Base-by-base conservation (phyloP, 2,888 invertebrate species). In the Synergus japonicus region DNA sequence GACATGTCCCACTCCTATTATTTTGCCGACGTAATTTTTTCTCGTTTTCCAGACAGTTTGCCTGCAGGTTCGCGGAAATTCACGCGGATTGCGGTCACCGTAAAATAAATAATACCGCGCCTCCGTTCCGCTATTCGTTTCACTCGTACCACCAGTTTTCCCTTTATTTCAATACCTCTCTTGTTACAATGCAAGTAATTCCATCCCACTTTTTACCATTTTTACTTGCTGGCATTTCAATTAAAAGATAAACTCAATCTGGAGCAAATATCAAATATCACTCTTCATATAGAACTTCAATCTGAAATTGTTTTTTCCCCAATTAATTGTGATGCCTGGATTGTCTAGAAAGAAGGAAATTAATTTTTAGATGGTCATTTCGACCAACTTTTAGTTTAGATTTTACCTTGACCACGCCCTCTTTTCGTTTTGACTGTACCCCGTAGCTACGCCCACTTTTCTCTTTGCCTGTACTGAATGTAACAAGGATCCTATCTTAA, bases 41-140 rank as follows among this genome's bases (percentile, higher is more conserved):
- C 90, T 90, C 88, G 88, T 90, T 90, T 90, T 90, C 90, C 89
- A 87, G 88, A 87, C 90, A 89, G 90, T 91, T 91, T 88, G 86
- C 83, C 85, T 78, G 73, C 66, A 77, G 80, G 84, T 84, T 83
- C 84, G 85, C 85, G 87, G 87, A 90, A 88, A 86, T 87, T 85
- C 83, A 81, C 85, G 81, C 85, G 87, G 87, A 90, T 89, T 87
- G 89, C 87, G 87, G 87, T 87, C 86, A 83, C 83, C 85, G 85
- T 77, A 86, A 89, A 88, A 89, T 90, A 89, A 89, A 90, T 89
- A 89, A 87, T 89, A 85, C 86, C 83, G 81, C 76, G 83, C 79
- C 84, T 83, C 84, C 85, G 80, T 87, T 85, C 86, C 84, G 85
- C 83, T 81, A 79, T 82, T 83, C 84, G 84, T 87, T 86, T 83